These are phyloP conservation scores for Scaptomyza graminum DNA, from an alignment of 1,140 invertebrate genomes.

Conservation along the genomic window DNA sequence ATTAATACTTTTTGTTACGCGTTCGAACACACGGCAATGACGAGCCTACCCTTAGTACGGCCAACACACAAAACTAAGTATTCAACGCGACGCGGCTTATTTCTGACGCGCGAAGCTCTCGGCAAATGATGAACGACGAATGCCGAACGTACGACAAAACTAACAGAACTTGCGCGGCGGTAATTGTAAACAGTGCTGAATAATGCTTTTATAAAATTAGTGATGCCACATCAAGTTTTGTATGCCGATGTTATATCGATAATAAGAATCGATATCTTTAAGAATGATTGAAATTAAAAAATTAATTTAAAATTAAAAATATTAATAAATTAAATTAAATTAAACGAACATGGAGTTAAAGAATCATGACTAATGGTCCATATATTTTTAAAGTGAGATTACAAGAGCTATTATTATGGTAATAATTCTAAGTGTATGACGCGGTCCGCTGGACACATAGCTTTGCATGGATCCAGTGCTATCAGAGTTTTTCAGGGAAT, in stretches of 20 bases:
- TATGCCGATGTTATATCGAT: constrained; percentile 10
- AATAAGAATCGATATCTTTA: not conserved
- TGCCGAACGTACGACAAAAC: constrained; percentile 16
- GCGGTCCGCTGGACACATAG: constrained; percentile 46
- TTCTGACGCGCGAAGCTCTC: constrained; percentile 37
- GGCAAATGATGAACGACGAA: constrained; percentile 47
- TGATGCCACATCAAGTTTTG: not conserved
- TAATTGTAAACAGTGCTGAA: constrained; percentile 24
- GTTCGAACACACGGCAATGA: constrained; percentile 38
- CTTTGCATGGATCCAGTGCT: constrained; percentile 81
- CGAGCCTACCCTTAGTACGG: constrained; percentile 38
- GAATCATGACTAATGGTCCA: not conserved
- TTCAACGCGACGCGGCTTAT: constrained; percentile 35
- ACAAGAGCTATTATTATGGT: constrained; percentile 7
- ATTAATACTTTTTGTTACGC: constrained; percentile 57
- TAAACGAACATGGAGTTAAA: too few relatives aligned
- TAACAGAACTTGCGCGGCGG: constrained; percentile 33
- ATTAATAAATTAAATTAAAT: too few relatives aligned
- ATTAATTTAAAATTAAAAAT: too few relatives aligned
- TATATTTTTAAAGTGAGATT: not conserved
- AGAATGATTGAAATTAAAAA: too few relatives aligned
- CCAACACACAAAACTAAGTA: constrained; percentile 36
- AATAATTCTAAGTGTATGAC: not conserved
- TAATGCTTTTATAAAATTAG: not conserved
- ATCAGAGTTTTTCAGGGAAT: constrained; percentile 8